Evolutionary conservation across 1,140 invertebrate species (phyloP), one percentile per base, ranked within the genome.

Genomic region (Bombus sylvicola): DNA sequence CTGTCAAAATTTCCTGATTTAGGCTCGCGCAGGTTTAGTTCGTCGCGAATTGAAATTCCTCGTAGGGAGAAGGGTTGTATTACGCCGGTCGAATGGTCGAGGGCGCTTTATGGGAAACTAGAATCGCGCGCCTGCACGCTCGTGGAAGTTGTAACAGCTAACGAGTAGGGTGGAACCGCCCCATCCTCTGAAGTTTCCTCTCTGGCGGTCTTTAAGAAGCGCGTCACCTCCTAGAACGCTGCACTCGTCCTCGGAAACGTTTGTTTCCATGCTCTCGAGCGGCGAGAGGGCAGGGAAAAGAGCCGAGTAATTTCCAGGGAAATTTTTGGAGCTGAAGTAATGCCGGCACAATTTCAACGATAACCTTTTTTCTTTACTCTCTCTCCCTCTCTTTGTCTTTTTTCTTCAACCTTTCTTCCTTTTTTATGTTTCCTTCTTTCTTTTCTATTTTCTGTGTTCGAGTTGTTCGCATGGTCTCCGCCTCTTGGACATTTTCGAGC

Each of bases 301-400:
- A 74, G 25, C 28, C 73, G 72, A 68, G 73, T 69, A 76, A 76
- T 83, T 83, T 57, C 73, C 41, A 76, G 47, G 47, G 82, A 84
- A 78, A 69, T 83, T 83, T 83, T 83, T 77, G 74, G 43, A 69
- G 73, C 74, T 84, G 74, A 69, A 84, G 37, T 84, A 84, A 83
- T 59, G 62, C 18, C 62, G 25, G 43, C 64, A 77, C 47, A 68
- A 68, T 77, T 77, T 64, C 47, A 37, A 22, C 71, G 39, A 68
- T 39, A 75, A 66, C 59, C 57, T 47, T 47, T 5, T 37, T 75
- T 53, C 28, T 13, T 9, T 5, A 3, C 31, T 34, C 25, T 6
- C 18, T 43, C 12, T n/a, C 0, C 34, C 12, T 31, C 15, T 75
- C 28, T 12, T 6, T 39, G 5, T 10, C 53, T 25, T 22, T 37